These are phyloP conservation scores for Junonia oenone DNA, from an alignment of 2,888 invertebrate genomes.

Conservation along the genomic window DNA sequence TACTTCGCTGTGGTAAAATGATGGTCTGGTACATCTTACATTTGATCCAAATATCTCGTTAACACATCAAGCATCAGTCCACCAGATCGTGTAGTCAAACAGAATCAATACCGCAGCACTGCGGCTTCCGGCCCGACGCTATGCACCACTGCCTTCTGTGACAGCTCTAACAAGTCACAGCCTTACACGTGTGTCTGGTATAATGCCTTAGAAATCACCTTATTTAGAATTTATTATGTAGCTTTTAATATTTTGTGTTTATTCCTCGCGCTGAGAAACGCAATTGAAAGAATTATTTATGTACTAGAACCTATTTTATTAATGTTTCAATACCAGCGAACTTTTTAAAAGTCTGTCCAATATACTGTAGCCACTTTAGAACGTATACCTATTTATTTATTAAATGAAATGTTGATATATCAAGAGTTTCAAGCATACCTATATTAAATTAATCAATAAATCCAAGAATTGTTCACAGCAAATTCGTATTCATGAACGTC, in stretches of 20 bases:
- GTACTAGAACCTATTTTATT: too few species aligned
- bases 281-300: too few species aligned
- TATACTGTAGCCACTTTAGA: too few species aligned
- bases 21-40: not conserved
- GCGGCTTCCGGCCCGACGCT: conserved; percentile 33
- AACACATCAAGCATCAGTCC: not conserved
- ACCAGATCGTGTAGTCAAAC: conserved; percentile 29
- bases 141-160: conserved; percentile 27
- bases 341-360: too few species aligned
- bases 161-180: conserved; percentile 15
- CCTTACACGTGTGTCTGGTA: conserved; percentile 5
- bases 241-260: not conserved
- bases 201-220: not conserved
- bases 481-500: not conserved
- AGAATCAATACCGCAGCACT: conserved; percentile 46
- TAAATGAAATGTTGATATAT: too few species aligned
- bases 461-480: too few species aligned
- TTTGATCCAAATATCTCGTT: not conserved
- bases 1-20: too few species aligned
- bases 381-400: too few species aligned
- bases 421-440: too few species aligned
- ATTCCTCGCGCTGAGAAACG: too few species aligned
- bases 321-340: too few species aligned
- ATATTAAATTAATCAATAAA: too few species aligned
- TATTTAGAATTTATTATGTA: not conserved